Conservation (phyloP, 2,888 invertebrate genomes). For the Camponotus fellah region DNA sequence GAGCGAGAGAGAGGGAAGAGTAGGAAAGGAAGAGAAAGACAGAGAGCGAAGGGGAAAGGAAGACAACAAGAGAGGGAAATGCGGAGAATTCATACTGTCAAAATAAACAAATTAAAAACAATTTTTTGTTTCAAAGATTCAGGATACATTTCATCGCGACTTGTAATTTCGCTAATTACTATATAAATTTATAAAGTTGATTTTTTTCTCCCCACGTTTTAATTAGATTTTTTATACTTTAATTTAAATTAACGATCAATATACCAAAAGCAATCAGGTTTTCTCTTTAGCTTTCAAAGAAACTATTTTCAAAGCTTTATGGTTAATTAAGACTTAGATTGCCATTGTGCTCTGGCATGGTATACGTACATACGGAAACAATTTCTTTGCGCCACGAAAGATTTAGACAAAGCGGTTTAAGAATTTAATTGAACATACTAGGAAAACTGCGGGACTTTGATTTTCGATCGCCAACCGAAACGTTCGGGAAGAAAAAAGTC, state of each 20-base stretch:
- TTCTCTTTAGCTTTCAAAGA: not conserved
- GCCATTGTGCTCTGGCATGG: not conserved
- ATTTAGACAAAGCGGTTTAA: conserved; percentile 57
- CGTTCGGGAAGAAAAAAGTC: conserved; percentile 35
- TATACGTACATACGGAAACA: conserved; percentile 15
- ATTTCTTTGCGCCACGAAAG: conserved; percentile 41
- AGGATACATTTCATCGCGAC: not conserved
- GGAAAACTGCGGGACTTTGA: conserved; percentile 59
- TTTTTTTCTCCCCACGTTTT: not conserved
- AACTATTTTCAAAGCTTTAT: not conserved
- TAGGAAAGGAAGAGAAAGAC: conserved; percentile 40
- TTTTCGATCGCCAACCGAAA: conserved; percentile 56
- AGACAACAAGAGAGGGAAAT: conserved; percentile 56
- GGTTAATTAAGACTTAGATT: conserved; percentile 15
- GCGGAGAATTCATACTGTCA: conserved; percentile 51
- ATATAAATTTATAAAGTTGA: not conserved
- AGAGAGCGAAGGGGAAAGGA: conserved; percentile 43
- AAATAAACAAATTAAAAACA: conserved; percentile 56
- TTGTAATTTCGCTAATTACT: not conserved
- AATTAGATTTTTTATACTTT: not conserved
- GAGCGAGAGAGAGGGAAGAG: conserved; percentile 12
- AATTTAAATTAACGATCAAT: not conserved
- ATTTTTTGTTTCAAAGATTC: conserved; percentile 9
- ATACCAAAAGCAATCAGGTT: not conserved
- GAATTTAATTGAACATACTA: conserved; percentile 65